These are phyloP conservation scores for Hydrozoanthus tunicans DNA, from an alignment of 64 coral and sea anemone genomes.

Conservation along the genomic window DNA sequence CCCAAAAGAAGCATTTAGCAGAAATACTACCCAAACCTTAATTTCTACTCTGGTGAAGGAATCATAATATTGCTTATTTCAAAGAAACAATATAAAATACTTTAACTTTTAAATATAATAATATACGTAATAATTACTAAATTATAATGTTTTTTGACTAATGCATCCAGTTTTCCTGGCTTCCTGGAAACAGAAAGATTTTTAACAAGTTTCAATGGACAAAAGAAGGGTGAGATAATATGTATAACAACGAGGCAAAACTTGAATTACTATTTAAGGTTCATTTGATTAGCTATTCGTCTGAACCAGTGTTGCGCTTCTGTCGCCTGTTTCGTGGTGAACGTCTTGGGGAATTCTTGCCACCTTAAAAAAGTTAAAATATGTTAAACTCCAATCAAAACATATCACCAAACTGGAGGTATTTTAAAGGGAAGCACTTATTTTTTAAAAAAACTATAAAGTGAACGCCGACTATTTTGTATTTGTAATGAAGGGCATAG, in stretches of 20 bases:
- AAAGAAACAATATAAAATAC: slow-evolving; percentile 4
- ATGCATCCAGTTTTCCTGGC: slow-evolving; percentile 48
- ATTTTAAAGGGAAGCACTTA: too few species aligned
- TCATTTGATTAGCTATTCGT: slow-evolving; percentile 67
- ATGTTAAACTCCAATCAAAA: neutral
- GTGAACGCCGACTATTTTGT: too few species aligned
- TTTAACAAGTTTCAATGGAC: neutral
- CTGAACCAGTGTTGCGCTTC: slow-evolving; percentile 95
- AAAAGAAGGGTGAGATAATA: slow-evolving; percentile 12
- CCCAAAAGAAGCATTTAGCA: neutral
- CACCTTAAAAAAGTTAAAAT: slow-evolving; percentile 18
- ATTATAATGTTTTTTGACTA: slow-evolving; percentile 31
- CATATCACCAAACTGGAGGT: neutral
- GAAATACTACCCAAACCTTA: neutral
- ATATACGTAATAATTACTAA: slow-evolving; percentile 8
- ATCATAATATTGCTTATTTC: neutral
- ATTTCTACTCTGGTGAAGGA: neutral
- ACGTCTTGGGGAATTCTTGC: slow-evolving; percentile 89
- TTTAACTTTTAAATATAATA: slow-evolving; percentile 64
- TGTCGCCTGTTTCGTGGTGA: slow-evolving; percentile 97
- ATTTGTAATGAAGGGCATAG: too few species aligned
- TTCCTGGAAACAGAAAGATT: slow-evolving; percentile 33
- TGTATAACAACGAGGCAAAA: neutral
- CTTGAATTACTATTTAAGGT: neutral
- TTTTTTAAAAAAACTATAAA: too few species aligned